Percentiles rank a stretch among this genome's conserved stretches.
phyloP scores from a whole-genome alignment of 1,140 invertebrate species.

The Drosophila prosaltans region DNA sequence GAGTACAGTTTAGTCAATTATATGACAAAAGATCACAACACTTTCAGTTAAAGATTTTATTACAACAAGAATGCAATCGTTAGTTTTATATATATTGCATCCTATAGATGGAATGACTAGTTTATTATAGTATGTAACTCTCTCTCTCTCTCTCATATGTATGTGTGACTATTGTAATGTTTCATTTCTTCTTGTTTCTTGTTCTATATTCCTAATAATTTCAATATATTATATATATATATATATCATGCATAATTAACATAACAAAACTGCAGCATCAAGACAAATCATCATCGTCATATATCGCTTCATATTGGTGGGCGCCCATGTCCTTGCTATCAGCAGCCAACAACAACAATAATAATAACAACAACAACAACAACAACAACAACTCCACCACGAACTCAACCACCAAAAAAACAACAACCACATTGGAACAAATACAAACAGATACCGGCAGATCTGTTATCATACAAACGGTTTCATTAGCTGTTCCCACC shows the following conservation, averaged over 20 bases:
- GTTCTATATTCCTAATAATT: conserved; percentile 37
- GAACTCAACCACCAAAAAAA: conserved; percentile 3
- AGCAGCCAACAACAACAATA: conserved; percentile 40
- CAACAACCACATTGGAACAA: conserved; percentile 14
- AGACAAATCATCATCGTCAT: conserved; percentile 70
- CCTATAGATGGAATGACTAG: not conserved
- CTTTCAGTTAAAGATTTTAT: too few species aligned
- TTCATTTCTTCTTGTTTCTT: conserved; percentile 53
- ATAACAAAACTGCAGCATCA: conserved; percentile 51
- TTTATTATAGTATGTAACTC: not conserved
- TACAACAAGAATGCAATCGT: too few species aligned
- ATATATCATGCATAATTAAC: conserved; percentile 23
- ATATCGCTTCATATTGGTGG: conserved; percentile 71
- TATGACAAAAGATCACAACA: too few species aligned
- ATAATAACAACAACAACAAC: conserved; percentile 38
- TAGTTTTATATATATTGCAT: not conserved
- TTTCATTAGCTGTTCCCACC: conserved; percentile 43
- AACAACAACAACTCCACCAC: conserved; percentile 29
- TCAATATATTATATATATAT: not conserved
- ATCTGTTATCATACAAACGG: conserved; percentile 37
- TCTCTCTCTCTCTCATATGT: not conserved
- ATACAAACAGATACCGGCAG: conserved; percentile 16
- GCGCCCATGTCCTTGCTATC: conserved; percentile 54
- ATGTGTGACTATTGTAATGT: conserved; percentile 37
- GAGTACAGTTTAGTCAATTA: too few species aligned